Evolutionary conservation across 2,888 invertebrate genomes (phyloP).

Genomic region (Colletes collaris): DNA sequence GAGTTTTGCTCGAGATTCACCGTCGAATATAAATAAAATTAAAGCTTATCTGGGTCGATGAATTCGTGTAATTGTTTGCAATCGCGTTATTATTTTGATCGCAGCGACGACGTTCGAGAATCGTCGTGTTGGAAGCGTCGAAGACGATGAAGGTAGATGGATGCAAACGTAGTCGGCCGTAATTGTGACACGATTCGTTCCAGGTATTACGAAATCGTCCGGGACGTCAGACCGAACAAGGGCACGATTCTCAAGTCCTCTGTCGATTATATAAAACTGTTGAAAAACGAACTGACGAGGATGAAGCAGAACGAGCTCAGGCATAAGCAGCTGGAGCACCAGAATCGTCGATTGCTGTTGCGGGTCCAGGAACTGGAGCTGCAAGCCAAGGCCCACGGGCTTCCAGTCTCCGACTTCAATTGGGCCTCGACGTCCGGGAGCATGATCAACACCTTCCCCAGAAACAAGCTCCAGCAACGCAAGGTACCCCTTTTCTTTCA

Average conservation of each 20-base stretch:
- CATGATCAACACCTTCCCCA: slow-evolving; percentile 74
- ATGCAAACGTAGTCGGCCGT: neutral
- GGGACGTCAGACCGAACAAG: slow-evolving; percentile 95
- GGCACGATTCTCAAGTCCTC: slow-evolving; percentile 99
- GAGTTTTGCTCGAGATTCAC: too few species aligned
- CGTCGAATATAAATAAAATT: too few species aligned
- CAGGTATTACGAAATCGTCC: slow-evolving; percentile 93
- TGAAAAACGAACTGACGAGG: slow-evolving; percentile 89
- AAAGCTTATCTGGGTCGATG: too few species aligned
- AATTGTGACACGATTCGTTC: slow-evolving; percentile 2
- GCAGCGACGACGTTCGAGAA: too few species aligned
- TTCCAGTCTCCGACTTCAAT: slow-evolving; percentile 87
- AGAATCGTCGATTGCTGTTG: slow-evolving; percentile 91
- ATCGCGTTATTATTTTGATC: too few species aligned
- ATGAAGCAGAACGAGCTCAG: slow-evolving; percentile 91
- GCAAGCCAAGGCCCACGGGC: slow-evolving; percentile 90
- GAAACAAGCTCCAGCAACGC: slow-evolving; percentile 77
- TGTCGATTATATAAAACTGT: slow-evolving; percentile 96
- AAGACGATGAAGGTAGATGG: too few species aligned
- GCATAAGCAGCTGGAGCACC: slow-evolving; percentile 91
- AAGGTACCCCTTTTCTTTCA: slow-evolving; percentile 69
- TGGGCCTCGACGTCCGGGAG: slow-evolving; percentile 82
- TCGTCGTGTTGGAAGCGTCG: too few species aligned
- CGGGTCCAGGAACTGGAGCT: slow-evolving; percentile 93
- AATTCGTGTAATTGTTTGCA: too few species aligned